phyloP scores from a whole-genome alignment of 2,113 vertebrate genomes.

The Bujurquina vittata region DNA sequence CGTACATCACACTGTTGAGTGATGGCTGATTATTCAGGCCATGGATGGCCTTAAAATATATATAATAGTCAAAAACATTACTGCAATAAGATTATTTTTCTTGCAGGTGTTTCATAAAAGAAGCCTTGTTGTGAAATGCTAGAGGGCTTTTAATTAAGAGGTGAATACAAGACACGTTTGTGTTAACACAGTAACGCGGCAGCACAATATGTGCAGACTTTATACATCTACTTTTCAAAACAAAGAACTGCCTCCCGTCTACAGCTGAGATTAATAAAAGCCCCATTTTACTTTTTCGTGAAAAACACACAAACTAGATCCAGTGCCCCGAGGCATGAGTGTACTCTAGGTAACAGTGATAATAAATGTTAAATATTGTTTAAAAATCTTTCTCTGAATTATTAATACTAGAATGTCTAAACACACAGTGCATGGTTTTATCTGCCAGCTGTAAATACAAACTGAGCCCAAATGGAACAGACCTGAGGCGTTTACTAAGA shows the following conservation, averaged over 20 bases:
- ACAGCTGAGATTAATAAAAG: not conserved
- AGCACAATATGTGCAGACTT: not conserved
- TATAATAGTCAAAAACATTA: not conserved
- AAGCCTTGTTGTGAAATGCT: not conserved
- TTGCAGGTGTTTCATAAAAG: not conserved
- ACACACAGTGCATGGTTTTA: not conserved
- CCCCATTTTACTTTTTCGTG: not conserved
- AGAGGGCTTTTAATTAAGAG: not conserved
- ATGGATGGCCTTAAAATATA: not conserved
- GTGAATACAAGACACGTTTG: not conserved
- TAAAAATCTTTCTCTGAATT: not conserved
- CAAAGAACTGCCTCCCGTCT: not conserved
- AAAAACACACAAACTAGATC: not conserved
- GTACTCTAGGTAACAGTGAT: not conserved
- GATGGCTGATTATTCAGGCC: not conserved
- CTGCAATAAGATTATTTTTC: not conserved
- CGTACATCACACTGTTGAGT: not conserved
- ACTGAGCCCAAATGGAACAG: not conserved
- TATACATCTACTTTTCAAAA: not conserved
- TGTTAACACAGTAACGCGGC: fast-evolving
- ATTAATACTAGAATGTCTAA: not conserved
- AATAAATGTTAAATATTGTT: not conserved
- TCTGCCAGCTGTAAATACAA: not conserved
- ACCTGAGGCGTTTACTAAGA: not conserved
- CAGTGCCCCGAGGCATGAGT: not conserved